A percentile compares a stretch with the other conserved stretches of the same genome.
Evolutionary conservation across 2,113 vertebrate species (phyloP).

Genomic region (Malurus alboscapulatus): DNA sequence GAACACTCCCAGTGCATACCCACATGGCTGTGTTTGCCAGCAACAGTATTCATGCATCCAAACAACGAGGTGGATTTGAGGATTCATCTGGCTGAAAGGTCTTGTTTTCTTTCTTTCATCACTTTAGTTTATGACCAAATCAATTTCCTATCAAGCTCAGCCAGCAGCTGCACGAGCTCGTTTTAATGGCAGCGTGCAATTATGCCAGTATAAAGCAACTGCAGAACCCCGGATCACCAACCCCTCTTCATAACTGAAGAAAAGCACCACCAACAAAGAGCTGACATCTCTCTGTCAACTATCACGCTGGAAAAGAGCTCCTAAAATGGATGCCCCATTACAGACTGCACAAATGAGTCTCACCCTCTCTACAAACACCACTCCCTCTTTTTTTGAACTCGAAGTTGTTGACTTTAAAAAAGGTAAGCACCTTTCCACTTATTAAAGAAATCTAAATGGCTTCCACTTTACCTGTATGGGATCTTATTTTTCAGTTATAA

Average conservation of each 20-base stretch:
- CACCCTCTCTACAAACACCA: background rate
- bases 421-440: background rate
- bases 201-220: background rate
- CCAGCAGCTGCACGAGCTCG: background rate
- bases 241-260: background rate
- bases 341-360: background rate
- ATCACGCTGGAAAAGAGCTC: rapidly evolving
- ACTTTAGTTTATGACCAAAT: background rate
- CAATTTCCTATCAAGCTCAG: background rate
- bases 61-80: background rate
- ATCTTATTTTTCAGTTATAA: background rate
- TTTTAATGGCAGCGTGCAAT: background rate
- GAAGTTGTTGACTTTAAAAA: background rate
- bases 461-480: background rate
- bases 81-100: background rate
- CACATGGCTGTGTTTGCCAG: background rate
- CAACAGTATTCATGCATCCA: background rate
- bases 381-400: background rate
- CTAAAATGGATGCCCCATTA: background rate
- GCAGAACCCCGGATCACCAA: background rate
- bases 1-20: background rate
- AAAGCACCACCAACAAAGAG: background rate
- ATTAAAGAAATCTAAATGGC: background rate
- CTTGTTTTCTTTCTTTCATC: background rate
- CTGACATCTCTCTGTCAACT: rapidly evolving